phyloP scores from a whole-genome alignment of 2,888 invertebrate species.

The Meloe dianella region DNA sequence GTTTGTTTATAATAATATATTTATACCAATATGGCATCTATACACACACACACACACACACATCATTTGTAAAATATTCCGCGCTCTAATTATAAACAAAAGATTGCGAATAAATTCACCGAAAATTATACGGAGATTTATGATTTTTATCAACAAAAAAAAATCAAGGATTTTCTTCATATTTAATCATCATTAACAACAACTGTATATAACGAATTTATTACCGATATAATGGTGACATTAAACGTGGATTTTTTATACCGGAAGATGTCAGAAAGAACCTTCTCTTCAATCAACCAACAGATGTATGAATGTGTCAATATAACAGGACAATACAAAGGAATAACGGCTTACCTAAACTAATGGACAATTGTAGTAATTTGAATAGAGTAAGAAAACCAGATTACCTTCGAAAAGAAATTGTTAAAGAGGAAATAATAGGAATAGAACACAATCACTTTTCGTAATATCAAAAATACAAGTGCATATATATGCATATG shows the following conservation, averaged over 20 bases:
- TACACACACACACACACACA: neutral
- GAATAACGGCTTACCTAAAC: neutral
- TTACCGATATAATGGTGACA: neutral
- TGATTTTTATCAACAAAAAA: neutral
- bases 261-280: neutral
- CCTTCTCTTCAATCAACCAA: neutral
- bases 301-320: neutral
- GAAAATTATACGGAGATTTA: neutral
- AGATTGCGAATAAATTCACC: neutral
- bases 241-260: neutral
- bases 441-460: neutral
- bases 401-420: neutral
- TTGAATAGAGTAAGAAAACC: neutral
- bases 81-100: conserved; percentile 4
- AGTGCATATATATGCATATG: neutral
- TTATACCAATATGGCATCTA: neutral
- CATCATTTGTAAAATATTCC: neutral
- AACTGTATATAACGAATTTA: neutral
- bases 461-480: neutral
- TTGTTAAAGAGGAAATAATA: neutral
- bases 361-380: neutral
- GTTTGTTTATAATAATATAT: neutral
- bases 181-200: neutral
- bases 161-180: neutral
- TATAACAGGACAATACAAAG: conserved; percentile 1